A percentile compares a stretch with the other conserved stretches of the same genome.
Conservation (phyloP, 2,797 vertebrate species). For the Coracias cyanogaster region DNA sequence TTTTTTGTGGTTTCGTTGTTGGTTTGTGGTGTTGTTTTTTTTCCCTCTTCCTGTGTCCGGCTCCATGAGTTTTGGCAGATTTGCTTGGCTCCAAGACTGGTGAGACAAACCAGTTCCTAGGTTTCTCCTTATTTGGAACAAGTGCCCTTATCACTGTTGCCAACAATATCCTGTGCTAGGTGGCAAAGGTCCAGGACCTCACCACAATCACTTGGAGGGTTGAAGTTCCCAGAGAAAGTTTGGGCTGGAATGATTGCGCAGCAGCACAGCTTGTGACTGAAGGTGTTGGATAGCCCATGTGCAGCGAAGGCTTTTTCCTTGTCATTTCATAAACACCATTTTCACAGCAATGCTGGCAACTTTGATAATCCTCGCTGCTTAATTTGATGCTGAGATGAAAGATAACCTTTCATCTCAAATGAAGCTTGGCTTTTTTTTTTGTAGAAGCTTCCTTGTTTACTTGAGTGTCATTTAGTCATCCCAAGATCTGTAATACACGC, state of each 20-base stretch:
- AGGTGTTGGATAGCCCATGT: background rate
- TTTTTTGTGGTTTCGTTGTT: background rate
- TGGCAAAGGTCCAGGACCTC: conserved; percentile 25
- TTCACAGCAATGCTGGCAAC: background rate
- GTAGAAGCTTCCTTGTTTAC: background rate
- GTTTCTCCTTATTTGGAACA: conserved; percentile 11
- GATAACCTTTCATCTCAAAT: background rate
- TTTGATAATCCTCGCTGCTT: background rate
- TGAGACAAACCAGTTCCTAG: background rate
- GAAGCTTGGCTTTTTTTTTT: background rate
- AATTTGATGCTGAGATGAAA: background rate
- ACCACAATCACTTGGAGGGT: rapidly evolving
- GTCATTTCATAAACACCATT: background rate
- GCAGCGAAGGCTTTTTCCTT: background rate
- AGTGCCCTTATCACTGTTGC: background rate
- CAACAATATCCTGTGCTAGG: background rate
- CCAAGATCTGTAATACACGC: background rate
- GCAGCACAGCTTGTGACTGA: background rate
- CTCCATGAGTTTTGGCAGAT: background rate
- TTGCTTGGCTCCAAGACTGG: background rate
- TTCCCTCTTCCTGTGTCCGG: rapidly evolving
- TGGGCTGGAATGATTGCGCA: background rate
- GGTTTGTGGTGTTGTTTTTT: background rate
- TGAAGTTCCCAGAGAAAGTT: background rate
- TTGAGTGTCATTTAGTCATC: background rate